Percentiles rank a stretch among this genome's conserved stretches.
Conservation (phyloP, 2,797 vertebrate species). For the Cuculus canorus region DNA sequence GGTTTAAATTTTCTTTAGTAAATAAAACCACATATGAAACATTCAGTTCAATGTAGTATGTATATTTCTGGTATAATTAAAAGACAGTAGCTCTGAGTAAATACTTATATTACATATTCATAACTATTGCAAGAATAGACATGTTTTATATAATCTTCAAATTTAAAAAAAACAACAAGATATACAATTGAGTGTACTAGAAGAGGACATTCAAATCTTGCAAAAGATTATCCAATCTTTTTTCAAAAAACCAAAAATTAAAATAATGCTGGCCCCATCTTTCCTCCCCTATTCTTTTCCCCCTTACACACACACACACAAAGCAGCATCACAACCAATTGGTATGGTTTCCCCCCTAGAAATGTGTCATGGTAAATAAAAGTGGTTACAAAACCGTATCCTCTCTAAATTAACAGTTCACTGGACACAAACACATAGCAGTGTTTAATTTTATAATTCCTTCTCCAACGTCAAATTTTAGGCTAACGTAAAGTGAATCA, state of each 20-base stretch:
- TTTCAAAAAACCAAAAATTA: conserved; percentile 24
- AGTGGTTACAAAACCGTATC: conserved; percentile 56
- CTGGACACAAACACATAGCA: neutral
- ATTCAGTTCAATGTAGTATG: conserved; percentile 46
- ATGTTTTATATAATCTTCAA: conserved; percentile 57
- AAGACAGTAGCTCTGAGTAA: conserved; percentile 66
- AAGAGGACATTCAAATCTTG: conserved; percentile 71
- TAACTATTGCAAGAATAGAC: conserved; percentile 72
- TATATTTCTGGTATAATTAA: conserved; percentile 72
- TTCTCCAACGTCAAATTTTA: neutral
- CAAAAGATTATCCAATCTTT: conserved; percentile 53
- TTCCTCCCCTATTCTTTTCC: neutral
- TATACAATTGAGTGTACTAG: conserved; percentile 68
- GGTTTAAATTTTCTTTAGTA: conserved; percentile 60
- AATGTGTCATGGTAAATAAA: conserved; percentile 16
- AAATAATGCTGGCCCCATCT: conserved; percentile 51
- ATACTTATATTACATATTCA: conserved; percentile 76
- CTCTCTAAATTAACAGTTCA: conserved; percentile 6
- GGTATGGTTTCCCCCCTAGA: neutral
- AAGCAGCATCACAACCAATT: conserved; percentile 5
- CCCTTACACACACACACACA: neutral
- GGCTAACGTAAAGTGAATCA: neutral
- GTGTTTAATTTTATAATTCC: neutral
- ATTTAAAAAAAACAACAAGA: conserved; percentile 67
- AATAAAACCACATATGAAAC: conserved; percentile 71